Percentiles rank a stretch among this genome's conserved stretches.
These are phyloP conservation scores for Crambe crambe DNA, from an alignment of 37 sponge, comb jelly and placozoan species.

Conservation along the genomic window DNA sequence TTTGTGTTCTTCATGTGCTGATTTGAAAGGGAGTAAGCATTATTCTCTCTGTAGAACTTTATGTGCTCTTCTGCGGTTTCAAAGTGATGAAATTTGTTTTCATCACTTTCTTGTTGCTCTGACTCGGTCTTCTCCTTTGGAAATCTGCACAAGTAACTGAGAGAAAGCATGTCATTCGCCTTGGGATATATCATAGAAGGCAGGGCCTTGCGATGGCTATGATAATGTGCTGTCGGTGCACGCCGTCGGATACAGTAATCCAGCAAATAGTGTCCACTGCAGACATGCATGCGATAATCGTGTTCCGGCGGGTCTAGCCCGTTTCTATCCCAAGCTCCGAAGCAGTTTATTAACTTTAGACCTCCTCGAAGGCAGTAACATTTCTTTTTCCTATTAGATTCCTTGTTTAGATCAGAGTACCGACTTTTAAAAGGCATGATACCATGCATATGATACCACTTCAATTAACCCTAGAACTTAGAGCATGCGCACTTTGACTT, in stretches of 20 bases:
- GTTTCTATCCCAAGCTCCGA: neutral
- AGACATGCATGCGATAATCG: neutral
- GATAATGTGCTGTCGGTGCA: no score
- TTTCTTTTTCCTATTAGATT: neutral
- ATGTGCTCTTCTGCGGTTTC: constrained; percentile 1
- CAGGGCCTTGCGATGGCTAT: no score
- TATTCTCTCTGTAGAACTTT: neutral
- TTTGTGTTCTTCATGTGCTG: no score
- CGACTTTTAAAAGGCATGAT: no score
- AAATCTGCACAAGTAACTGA: neutral
- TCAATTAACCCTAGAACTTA: no score
- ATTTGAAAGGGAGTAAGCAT: no score
- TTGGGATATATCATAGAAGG: neutral
- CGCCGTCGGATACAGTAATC: neutral
- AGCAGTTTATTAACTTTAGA: neutral
- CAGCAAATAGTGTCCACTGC: neutral
- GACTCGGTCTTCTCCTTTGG: neutral
- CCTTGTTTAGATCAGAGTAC: neutral
- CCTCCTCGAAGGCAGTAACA: neutral
- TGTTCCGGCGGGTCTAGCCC: neutral
- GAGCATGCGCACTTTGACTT: neutral
- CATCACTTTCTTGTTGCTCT: neutral
- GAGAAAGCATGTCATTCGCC: neutral
- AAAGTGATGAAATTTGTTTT: neutral
- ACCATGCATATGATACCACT: no score